Conservation (phyloP, 1,140 invertebrate genomes). For the Lanistes nyassanus region DNA sequence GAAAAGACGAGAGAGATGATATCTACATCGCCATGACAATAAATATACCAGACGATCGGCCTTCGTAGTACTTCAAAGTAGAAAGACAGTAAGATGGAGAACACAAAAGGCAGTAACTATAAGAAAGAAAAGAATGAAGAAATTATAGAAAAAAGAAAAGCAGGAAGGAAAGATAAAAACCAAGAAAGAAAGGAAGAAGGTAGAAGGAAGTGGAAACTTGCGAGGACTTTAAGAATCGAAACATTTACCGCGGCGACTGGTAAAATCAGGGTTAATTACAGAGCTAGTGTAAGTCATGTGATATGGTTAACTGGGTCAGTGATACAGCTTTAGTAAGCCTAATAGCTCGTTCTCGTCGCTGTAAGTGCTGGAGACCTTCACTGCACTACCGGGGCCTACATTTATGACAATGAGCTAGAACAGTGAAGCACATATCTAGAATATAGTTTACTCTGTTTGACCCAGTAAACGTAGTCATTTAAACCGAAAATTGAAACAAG, state of each 20-base stretch:
- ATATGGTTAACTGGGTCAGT: not conserved
- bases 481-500: too few relatives aligned
- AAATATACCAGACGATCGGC: too few relatives aligned
- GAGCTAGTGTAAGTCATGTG: not conserved
- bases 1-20: not conserved
- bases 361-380: not conserved
- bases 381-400: too few relatives aligned
- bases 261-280: not conserved
- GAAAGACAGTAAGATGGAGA: not conserved
- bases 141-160: slow-evolving; percentile 16
- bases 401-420: too few relatives aligned
- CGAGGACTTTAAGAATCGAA: not conserved
- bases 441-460: too few relatives aligned
- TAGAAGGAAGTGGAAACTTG: not conserved
- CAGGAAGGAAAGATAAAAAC: slow-evolving; percentile 5
- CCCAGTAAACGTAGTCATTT: too few relatives aligned
- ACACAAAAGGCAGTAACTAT: not conserved
- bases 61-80: too few relatives aligned
- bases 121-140: slow-evolving; percentile 16
- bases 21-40: not conserved
- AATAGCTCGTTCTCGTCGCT: not conserved
- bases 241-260: too few relatives aligned
- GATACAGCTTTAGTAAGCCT: too few relatives aligned
- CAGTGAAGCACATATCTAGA: too few relatives aligned
- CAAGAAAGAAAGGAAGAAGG: not conserved